phyloP scores from a whole-genome alignment of 2,888 invertebrate genomes.

The Eristalis arbustorum region DNA sequence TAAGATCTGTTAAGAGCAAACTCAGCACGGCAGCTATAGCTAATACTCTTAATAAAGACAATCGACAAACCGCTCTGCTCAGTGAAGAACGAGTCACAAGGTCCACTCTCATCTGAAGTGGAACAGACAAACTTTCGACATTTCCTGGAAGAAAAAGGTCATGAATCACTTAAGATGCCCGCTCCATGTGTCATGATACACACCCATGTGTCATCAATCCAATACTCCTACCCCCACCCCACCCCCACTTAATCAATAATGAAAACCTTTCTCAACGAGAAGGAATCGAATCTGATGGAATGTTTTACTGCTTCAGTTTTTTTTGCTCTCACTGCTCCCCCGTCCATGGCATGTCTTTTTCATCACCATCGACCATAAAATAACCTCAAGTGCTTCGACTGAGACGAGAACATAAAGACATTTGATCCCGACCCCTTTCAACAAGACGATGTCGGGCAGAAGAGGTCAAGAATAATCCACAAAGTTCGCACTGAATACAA shows the following conservation, averaged over 20 bases:
- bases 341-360: conserved; percentile 1
- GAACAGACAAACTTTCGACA: background rate
- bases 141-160: background rate
- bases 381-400: conserved; percentile 56
- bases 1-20: no score
- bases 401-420: conserved; percentile 43
- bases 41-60: no score
- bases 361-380: conserved; percentile 41
- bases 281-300: conserved; percentile 33
- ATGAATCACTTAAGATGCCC: conserved; percentile 22
- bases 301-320: conserved; percentile 15
- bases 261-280: conserved; percentile 22
- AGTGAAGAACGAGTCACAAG: background rate
- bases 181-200: background rate
- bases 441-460: conserved; percentile 19
- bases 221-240: background rate
- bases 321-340: background rate
- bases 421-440: conserved; percentile 52
- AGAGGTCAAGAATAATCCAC: conserved; percentile 53
- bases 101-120: background rate
- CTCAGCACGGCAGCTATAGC: no score
- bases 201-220: background rate
- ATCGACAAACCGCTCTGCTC: no score
- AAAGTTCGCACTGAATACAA: conserved; percentile 52
- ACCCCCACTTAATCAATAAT: conserved; percentile 32